Conservation (phyloP, 2,797 vertebrate species). For the Mionectes olivaceus region DNA sequence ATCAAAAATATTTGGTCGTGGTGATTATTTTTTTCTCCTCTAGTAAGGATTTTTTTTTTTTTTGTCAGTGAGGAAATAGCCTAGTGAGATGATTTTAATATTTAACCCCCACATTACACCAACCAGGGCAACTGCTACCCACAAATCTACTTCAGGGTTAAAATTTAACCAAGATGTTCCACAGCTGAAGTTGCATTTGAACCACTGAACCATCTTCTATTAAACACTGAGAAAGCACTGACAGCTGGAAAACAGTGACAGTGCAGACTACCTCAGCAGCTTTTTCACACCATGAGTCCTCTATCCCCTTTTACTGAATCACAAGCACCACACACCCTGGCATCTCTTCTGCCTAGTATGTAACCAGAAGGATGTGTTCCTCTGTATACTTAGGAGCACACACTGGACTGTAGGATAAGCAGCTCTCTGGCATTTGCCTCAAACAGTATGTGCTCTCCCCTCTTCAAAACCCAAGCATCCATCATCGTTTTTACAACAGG, state of each 20-base stretch:
- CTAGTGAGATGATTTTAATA: background rate
- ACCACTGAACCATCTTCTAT: background rate
- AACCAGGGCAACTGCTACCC: background rate
- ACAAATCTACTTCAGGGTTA: background rate
- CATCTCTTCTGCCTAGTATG: background rate
- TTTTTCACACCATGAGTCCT: background rate
- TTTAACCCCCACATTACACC: background rate
- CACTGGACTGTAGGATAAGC: background rate
- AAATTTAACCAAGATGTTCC: background rate
- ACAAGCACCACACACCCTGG: background rate
- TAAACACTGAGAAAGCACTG: background rate
- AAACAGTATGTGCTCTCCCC: background rate
- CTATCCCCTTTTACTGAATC: rapidly evolving
- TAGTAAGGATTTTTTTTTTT: background rate
- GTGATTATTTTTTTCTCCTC: background rate
- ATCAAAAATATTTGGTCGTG: background rate
- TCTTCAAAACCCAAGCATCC: background rate
- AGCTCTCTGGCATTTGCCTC: background rate
- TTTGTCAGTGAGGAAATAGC: background rate
- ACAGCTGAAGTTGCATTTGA: background rate
- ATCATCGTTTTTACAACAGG: rapidly evolving
- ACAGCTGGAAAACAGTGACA: background rate
- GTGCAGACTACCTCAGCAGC: background rate
- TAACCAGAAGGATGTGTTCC: background rate
- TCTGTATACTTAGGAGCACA: background rate